Evolutionary conservation across 2,797 vertebrate species (phyloP).

Genomic region (Falco biarmicus): DNA sequence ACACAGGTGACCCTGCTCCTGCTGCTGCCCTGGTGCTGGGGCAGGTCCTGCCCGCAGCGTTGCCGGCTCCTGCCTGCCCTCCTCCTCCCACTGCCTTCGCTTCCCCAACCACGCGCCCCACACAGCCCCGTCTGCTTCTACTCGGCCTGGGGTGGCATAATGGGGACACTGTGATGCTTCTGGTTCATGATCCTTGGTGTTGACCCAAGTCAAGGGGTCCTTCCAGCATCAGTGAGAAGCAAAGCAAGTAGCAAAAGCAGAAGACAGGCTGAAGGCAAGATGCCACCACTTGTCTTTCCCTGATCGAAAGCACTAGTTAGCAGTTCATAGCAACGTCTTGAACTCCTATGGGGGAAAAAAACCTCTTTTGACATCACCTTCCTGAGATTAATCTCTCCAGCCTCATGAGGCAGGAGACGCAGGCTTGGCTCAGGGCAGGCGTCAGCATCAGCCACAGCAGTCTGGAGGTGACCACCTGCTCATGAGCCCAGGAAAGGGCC

Average conservation of each 20-base stretch:
- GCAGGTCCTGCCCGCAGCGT: neutral
- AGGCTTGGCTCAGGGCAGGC: neutral
- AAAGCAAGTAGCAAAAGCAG: neutral
- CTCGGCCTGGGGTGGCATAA: fast-evolving
- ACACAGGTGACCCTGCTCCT: neutral
- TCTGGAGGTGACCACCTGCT: neutral
- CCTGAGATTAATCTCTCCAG: neutral
- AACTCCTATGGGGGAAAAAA: neutral
- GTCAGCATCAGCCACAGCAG: neutral
- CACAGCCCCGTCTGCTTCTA: neutral
- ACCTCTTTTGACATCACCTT: neutral
- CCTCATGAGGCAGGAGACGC: fast-evolving
- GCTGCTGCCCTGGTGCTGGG: neutral
- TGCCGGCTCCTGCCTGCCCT: neutral
- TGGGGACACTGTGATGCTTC: neutral
- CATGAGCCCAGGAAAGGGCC: neutral
- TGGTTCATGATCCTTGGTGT: neutral
- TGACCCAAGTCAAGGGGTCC: neutral
- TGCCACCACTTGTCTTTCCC: neutral
- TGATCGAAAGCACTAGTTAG: too few relatives aligned
- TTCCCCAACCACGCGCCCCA: too few relatives aligned
- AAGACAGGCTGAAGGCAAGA: neutral
- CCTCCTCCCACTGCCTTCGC: neutral
- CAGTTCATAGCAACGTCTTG: neutral
- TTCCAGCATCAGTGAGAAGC: neutral